Evolutionary conservation across 2,797 vertebrate genomes (phyloP).

Genomic region (Hafferia zeledoni): DNA sequence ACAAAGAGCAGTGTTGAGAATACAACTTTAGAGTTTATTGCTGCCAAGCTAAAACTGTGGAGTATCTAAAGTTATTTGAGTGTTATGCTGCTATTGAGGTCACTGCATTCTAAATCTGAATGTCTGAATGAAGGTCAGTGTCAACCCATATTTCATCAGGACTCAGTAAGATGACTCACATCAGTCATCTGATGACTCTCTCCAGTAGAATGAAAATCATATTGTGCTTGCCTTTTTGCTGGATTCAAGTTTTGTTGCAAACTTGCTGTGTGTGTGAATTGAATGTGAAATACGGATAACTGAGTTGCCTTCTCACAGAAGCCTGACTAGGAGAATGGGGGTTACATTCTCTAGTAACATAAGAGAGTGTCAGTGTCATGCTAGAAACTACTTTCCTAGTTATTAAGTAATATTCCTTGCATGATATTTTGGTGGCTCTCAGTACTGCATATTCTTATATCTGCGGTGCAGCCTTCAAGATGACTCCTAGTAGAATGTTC

Average conservation of each 20-base stretch:
- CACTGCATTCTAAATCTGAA: neutral
- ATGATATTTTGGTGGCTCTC: neutral
- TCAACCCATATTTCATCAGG: conserved; percentile 23
- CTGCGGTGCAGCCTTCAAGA: neutral
- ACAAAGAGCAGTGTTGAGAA: neutral
- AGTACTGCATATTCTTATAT: neutral
- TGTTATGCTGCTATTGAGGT: neutral
- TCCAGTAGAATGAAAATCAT: neutral
- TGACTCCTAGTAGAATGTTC: neutral
- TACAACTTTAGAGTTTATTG: neutral
- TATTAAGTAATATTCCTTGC: neutral
- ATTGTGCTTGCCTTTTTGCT: neutral
- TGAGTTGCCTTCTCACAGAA: neutral
- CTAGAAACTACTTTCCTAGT: neutral
- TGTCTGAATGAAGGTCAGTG: conserved; percentile 32
- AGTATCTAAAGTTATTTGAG: neutral
- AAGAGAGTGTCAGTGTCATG: neutral
- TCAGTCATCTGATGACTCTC: neutral
- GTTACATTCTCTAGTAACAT: neutral
- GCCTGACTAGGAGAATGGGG: fast-evolving
- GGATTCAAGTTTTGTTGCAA: neutral
- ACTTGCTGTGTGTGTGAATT: neutral
- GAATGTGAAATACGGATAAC: neutral
- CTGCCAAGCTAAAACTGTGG: neutral
- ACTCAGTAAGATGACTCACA: neutral